These are phyloP conservation scores for Oreonectes daqikongensis DNA, from an alignment of 2,797 vertebrate genomes.

Conservation along the genomic window DNA sequence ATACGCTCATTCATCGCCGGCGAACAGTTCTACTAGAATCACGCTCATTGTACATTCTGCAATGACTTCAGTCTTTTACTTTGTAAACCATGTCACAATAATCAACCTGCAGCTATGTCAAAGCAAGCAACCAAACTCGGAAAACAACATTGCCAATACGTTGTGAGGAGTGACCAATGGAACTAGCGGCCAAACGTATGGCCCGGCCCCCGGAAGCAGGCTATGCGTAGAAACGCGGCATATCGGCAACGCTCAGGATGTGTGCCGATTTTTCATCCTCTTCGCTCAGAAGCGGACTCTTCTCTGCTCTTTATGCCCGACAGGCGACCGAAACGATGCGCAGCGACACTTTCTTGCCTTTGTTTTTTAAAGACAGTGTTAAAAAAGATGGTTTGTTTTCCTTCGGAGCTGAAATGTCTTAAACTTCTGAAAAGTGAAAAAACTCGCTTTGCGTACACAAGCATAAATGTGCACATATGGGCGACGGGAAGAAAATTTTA, in stretches of 20 bases:
- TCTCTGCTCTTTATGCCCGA: constrained; percentile 73
- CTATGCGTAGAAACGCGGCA: constrained; percentile 56
- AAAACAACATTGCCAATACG: constrained; percentile 70
- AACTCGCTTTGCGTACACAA: constrained; percentile 70
- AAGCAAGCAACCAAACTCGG: constrained; percentile 63
- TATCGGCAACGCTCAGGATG: constrained; percentile 43
- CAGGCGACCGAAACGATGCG: constrained; percentile 73
- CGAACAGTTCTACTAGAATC: constrained; percentile 28
- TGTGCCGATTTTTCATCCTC: constrained; percentile 71
- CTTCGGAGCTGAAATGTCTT: constrained; percentile 76
- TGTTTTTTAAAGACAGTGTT: constrained; percentile 68
- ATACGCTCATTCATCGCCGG: constrained; percentile 30
- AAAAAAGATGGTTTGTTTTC: constrained; percentile 66
- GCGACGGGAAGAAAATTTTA: constrained; percentile 56
- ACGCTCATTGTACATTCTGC: constrained; percentile 19
- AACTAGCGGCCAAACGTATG: constrained; percentile 53
- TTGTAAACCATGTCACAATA: constrained; percentile 30
- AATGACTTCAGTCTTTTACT: constrained; percentile 26
- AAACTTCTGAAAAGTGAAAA: constrained; percentile 60
- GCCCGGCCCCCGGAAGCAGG: constrained; percentile 71
- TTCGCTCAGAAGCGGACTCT: constrained; percentile 70
- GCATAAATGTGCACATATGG: constrained; percentile 72
- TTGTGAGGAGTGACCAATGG: constrained; percentile 67
- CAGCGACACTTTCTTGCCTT: constrained; percentile 84
- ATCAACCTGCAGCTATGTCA: constrained; percentile 62